Base-by-base conservation (phyloP, 2,888 invertebrate genomes). In the Drosophila vallismaia region DNA sequence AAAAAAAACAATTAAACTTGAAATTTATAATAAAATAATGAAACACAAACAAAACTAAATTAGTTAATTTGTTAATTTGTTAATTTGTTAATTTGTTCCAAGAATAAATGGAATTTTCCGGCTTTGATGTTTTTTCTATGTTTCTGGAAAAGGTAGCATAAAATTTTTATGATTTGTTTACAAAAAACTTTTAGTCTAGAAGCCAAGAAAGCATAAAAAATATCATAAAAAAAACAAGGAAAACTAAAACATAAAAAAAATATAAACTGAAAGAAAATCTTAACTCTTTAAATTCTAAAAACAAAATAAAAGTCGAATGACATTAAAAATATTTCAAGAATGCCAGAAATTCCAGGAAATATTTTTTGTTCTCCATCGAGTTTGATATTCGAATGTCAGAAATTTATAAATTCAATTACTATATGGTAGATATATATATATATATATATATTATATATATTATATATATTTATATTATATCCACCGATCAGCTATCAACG, bases 331-430 rank as follows among this genome's bases (percentile, higher is more conserved):
- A 62, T 50, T 60, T 52, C 26, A n/a, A 57, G 46, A 67, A 49
- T 50, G 48, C 55, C 12, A 26, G 31, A n/a, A 45, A 46, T 77
- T 74, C 81, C 74, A 51, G 59, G 78, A 77, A 77, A 38, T 40
- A 7, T 45, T 52, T 66, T 62, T 49, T 68, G 75, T 59, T 29
- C 62, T 50, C 50, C 19, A 19, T 19, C 19, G 19, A 19, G 19
- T 19, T 19, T 19, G 19, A 19, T 19, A 19, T 19, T 63, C 51
- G 51, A 63, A 60, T 60, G 42, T 60, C 51, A 63, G 29, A 62
- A 33, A 28, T 28, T 44, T 14, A 14, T 31, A n/a, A 36, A 33
- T 33, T 42, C 9, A 8, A 42, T 19, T 42, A 9, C 14, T 2
- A 8, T 7, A 3, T 19, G 8, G 7, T 8, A 19, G 8, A 42